Conservation (phyloP, 2,113 vertebrate species). For the Stegastes partitus region DNA sequence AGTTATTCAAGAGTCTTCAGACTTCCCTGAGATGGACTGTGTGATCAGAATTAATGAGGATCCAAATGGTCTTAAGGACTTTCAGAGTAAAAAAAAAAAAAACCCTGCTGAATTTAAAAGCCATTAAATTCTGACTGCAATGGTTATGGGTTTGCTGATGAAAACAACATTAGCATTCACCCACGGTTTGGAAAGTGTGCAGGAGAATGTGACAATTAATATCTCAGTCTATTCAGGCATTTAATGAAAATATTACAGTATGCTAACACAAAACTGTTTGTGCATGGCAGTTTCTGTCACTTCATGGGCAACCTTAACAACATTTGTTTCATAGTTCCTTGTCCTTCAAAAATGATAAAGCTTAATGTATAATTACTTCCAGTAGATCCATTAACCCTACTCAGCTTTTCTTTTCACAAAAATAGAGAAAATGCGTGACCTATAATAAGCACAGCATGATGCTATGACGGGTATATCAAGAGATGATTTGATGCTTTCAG, state of each 20-base stretch:
- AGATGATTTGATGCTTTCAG: constrained; percentile 40
- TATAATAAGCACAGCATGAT: constrained; percentile 47
- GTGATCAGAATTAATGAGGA: constrained; percentile 74
- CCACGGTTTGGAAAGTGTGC: constrained; percentile 39
- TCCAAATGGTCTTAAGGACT: constrained; percentile 56
- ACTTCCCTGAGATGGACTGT: constrained; percentile 49
- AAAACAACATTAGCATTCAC: constrained; percentile 75
- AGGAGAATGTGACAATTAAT: constrained; percentile 74
- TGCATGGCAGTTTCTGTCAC: constrained; percentile 64
- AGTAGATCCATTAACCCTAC: constrained; percentile 36
- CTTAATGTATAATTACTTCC: constrained; percentile 45
- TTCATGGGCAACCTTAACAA: constrained; percentile 51
- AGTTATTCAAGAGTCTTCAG: constrained; percentile 51
- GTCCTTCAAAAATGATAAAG: constrained; percentile 32
- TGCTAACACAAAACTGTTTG: constrained; percentile 49
- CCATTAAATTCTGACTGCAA: constrained; percentile 54
- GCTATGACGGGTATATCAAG: constrained; percentile 34
- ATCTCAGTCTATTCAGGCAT: constrained; percentile 75
- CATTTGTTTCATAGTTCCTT: constrained; percentile 37
- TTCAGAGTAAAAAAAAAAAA: constrained; percentile 26
- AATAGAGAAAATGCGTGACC: constrained; percentile 38
- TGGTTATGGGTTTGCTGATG: constrained; percentile 54
- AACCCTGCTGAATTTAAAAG: constrained; percentile 62
- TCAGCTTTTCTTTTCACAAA: constrained; percentile 48
- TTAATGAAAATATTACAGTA: constrained; percentile 75